phyloP scores from a whole-genome alignment of 1,140 invertebrate genomes.

The Monochamus saltuarius region DNA sequence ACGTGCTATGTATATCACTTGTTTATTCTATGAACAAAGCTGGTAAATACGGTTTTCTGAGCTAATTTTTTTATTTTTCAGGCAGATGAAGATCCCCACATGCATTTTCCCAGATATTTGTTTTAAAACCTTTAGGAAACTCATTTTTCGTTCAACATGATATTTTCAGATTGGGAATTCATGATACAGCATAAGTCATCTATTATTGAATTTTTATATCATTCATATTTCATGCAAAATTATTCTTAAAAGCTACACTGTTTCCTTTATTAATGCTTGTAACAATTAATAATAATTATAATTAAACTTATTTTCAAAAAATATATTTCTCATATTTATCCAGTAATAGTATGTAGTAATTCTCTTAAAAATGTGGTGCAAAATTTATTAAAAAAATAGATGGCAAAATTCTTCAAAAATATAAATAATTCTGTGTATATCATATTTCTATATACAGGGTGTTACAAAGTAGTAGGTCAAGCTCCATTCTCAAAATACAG shows the following conservation, averaged over 20 bases:
- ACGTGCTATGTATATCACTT: too few relatives aligned
- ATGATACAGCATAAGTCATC: conserved; percentile 65
- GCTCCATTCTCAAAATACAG: too few relatives aligned
- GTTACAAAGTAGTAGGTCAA: too few relatives aligned
- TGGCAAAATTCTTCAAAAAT: too few relatives aligned
- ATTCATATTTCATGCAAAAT: conserved; percentile 13
- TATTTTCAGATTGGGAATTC: conserved; percentile 88
- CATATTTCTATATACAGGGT: too few relatives aligned
- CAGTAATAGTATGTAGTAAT: too few relatives aligned
- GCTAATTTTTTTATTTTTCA: conserved; percentile 56
- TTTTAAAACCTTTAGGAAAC: conserved; percentile 79
- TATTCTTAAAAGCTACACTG: conserved; percentile 1
- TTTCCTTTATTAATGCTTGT: conserved; percentile 32
- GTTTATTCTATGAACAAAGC: too few relatives aligned
- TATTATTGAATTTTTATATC: conserved; percentile 4
- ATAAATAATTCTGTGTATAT: too few relatives aligned
- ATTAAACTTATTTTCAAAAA: conserved; percentile 36
- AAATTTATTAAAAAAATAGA: too few relatives aligned
- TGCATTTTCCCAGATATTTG: conserved; percentile 86
- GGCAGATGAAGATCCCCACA: conserved; percentile 94
- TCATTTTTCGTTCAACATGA: conserved; percentile 91
- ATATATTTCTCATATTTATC: too few relatives aligned
- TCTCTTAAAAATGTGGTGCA: too few relatives aligned
- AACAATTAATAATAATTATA: conserved; percentile 22
- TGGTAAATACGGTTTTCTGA: too few relatives aligned